Evolutionary conservation across 2,797 vertebrate species (phyloP).

Genomic region (Tinamus major): DNA sequence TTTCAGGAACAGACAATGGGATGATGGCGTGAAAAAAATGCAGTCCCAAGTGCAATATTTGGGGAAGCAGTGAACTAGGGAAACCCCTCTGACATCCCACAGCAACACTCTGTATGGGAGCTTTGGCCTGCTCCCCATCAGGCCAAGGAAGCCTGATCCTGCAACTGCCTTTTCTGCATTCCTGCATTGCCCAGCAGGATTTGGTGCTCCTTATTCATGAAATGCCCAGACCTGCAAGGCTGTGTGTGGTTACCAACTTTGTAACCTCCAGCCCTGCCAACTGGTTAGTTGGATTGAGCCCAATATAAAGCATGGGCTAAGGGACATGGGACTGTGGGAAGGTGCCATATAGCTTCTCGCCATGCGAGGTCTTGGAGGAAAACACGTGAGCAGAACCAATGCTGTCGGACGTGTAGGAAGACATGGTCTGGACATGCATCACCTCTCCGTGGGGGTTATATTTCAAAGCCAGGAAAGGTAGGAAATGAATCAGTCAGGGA

Average conservation of each 20-base stretch:
- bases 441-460: too few species aligned
- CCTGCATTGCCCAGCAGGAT: fast-evolving
- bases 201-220: not conserved
- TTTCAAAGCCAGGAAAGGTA: not conserved
- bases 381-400: fast-evolving
- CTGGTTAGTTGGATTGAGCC: not conserved
- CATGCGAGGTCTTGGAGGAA: not conserved
- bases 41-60: not conserved
- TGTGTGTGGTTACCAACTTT: not conserved
- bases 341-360: fast-evolving
- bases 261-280: not conserved
- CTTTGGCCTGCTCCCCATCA: not conserved
- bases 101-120: not conserved
- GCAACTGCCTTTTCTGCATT: not conserved
- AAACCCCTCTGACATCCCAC: not conserved
- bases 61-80: not conserved
- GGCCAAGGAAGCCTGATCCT: fast-evolving
- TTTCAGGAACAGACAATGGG: not conserved
- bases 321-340: fast-evolving
- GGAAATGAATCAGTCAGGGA: not conserved
- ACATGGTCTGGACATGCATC: fast-evolving
- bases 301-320: fast-evolving
- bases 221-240: not conserved
- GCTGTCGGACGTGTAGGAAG: not conserved
- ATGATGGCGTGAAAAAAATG: not conserved